Base-by-base conservation (phyloP, 2,113 vertebrate species). In the Megatriorchis doriae region DNA sequence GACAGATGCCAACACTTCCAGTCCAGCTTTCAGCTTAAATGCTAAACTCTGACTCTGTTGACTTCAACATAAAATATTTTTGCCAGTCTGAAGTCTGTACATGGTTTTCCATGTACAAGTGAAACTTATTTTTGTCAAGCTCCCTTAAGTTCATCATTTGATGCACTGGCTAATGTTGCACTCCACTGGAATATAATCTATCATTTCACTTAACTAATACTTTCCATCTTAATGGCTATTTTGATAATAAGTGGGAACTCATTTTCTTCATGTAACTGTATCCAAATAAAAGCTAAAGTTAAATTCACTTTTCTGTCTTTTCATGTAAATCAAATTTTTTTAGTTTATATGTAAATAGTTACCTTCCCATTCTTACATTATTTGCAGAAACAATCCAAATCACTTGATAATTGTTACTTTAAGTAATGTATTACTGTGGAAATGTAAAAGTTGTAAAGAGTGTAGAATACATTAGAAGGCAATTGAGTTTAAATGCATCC, bases 401-500 rank as follows among this genome's bases (percentile, higher is more conserved):
- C 66, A 89, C 73, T 93, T 83, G 43, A 83, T 97, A 97, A 97
- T 88, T 97, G 74, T 90, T 96, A 86, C 81, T 95, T 94, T 96
- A 96, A 96, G 84, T 92, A 96, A 94, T 94, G 34, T 48, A 96
- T 97, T 94, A 74, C 63, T 82, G 45, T 80, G 72, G 86, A 96
- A 97, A 96, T 77, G 50, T 87, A 95, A 95, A 81, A 73, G 62
- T 79, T 96, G 58, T 79, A 95, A 95, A 94, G 73, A 58, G 42
- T 87, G 68, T 91, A 91, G 83, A 97, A 97, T 79, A 82, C 63
- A 90, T 96, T 94, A 95, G 81, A 95, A 95, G 77, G 62, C 86
- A 94, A 96, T 91, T 94, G 87, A 93, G 40, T 94, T 92, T 97
- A 97, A 98, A 94, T 92, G 66, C 55, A 96, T 96, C 86, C 75